A percentile compares a stretch with the other conserved stretches of the same genome.
Conservation (phyloP, 2,797 vertebrate genomes). For the Lacerta bilineata region DNA sequence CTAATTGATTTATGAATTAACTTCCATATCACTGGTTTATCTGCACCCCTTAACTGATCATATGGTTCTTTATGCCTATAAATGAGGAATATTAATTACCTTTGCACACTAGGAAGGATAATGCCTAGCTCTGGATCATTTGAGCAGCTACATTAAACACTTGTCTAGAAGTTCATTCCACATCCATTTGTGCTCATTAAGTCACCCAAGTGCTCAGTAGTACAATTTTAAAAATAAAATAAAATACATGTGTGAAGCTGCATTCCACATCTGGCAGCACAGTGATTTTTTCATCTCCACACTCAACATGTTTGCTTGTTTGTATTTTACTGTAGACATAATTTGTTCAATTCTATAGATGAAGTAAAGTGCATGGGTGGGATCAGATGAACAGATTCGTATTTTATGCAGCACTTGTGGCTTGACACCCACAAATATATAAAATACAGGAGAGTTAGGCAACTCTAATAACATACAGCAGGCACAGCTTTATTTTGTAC, state of each 20-base stretch:
- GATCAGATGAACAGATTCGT: constrained; percentile 70
- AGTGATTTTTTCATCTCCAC: constrained; percentile 56
- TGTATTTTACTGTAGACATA: constrained; percentile 55
- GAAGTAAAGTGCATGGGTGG: constrained; percentile 30
- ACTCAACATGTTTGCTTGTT: constrained; percentile 64
- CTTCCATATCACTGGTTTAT: constrained; percentile 58
- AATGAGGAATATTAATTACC: constrained; percentile 73
- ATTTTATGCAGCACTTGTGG: neutral
- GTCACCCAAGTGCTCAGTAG: constrained; percentile 76
- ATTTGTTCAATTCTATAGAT: no score
- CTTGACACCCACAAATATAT: neutral
- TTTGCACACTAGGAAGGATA: constrained; percentile 69
- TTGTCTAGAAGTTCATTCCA: constrained; percentile 74
- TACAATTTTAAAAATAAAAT: constrained; percentile 60
- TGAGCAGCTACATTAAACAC: constrained; percentile 70
- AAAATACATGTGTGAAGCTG: constrained; percentile 75
- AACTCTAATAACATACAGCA: neutral
- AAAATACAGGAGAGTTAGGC: neutral
- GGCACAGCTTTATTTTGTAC: neutral
- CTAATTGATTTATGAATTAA: constrained; percentile 71
- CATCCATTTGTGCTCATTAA: constrained; percentile 78
- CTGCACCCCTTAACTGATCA: constrained; percentile 63
- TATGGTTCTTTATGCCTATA: constrained; percentile 66
- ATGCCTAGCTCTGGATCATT: constrained; percentile 71
- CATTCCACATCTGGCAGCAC: constrained; percentile 76